Evolutionary conservation across 1,140 invertebrate genomes (phyloP), one percentile per base, ranked within the genome.

Genomic region (Papilio dardanus): DNA sequence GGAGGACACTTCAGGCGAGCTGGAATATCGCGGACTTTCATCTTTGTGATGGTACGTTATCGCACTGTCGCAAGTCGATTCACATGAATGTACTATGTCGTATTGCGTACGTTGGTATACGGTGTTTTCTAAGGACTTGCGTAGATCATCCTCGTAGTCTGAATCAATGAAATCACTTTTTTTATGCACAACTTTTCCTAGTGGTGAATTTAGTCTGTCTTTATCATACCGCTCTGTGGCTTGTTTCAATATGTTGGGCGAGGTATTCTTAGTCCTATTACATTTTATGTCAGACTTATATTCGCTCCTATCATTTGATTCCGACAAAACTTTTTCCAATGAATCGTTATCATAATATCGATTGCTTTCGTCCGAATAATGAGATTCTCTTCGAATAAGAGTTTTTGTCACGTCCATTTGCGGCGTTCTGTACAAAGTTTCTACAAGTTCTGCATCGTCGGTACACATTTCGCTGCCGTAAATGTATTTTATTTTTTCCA

Each of bases 1-100:
- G 24, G 91, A 93, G n/a, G 91, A 90, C n/a, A 93, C 91, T 87
- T 93, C 91, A 7, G 91, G 90, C 6, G 90, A 93, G 76, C 86
- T 92, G 54, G 86, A 85, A 58, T 81, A 86, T 46, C 82, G 76
- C n/a, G 76, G 67, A 65, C 66, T 76, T 68, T 83, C 81, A 21
- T 79, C 77, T 75, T 81, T 81, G 30, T 82, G 76, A 16, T 65
- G 78, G 76, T 83, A 83, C 28, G 78, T 74, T 74, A 83, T 80
- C 16, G 81, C 66, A 78, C 83, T 77, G 78, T 86, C 87, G 58
- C 82, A 74, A 77, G 78, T 87, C 6, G 83, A 83, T 79, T 89
- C 85, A 77, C 81, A 86, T 24, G 83, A 85, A 79, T 83, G 71
- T 30, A 82, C 71, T 62, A 74, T 82, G 31, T 79, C 67, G 74